These are phyloP conservation scores for Heterotilapia buettikoferi DNA, from an alignment of 2,113 vertebrate species.

Conservation along the genomic window DNA sequence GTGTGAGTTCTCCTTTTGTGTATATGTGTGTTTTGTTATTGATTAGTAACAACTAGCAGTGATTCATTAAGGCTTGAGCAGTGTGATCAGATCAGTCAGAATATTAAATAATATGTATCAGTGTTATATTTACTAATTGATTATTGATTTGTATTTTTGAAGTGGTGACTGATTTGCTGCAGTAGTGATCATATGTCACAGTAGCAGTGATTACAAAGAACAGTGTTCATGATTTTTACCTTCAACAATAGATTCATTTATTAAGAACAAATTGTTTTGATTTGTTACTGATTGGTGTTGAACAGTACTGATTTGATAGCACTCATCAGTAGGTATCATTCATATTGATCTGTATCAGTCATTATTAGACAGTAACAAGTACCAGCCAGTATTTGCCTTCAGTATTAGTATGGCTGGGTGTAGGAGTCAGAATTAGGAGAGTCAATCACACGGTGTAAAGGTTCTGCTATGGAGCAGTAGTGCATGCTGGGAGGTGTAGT, in stretches of 20 bases:
- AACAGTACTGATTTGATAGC: neutral
- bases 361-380: neutral
- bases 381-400: neutral
- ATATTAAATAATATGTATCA: neutral
- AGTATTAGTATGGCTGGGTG: neutral
- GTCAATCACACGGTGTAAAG: neutral
- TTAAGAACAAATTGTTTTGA: neutral
- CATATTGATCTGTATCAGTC: neutral
- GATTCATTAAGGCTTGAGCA: neutral
- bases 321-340: neutral
- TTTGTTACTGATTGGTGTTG: neutral
- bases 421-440: neutral
- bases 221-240: neutral
- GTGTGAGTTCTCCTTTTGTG: neutral
- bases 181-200: neutral
- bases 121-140: neutral
- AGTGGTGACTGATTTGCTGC: neutral
- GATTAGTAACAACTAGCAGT: neutral
- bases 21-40: neutral
- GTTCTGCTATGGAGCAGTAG: neutral
- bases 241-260: neutral
- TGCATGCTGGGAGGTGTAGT: constrained; percentile 16
- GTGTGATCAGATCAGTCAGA: neutral
- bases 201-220: neutral
- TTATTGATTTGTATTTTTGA: neutral